Evolutionary conservation across 2,888 invertebrate genomes (phyloP).

Genomic region (Blastobasis adustella): DNA sequence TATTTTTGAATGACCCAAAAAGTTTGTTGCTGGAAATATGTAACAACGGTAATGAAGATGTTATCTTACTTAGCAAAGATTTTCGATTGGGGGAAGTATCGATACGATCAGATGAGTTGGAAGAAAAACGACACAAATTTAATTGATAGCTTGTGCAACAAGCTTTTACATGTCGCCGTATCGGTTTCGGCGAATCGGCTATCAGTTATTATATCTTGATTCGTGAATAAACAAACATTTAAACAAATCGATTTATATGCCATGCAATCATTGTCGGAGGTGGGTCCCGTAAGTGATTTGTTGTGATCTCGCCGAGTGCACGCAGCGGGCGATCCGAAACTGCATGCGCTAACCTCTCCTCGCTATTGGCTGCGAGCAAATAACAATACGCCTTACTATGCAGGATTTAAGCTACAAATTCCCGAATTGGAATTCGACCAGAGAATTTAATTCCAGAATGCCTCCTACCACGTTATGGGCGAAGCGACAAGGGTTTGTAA

Average conservation of each 20-base stretch:
- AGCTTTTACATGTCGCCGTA: no score
- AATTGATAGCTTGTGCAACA: no score
- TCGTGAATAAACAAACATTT: constrained; percentile 47
- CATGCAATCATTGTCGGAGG: constrained; percentile 68
- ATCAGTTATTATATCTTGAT: constrained; percentile 13
- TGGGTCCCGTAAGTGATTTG: constrained; percentile 69
- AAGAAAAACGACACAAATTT: no score
- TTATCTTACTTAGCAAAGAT: no score
- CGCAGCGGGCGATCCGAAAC: constrained; percentile 69
- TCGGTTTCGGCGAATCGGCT: constrained; percentile 7
- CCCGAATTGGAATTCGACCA: constrained; percentile 24
- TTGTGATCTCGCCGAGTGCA: constrained; percentile 67
- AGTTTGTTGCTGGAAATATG: no score
- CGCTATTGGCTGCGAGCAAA: constrained; percentile 6
- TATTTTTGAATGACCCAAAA: no score
- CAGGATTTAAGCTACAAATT: constrained; percentile 22
- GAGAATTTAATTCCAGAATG: constrained; percentile 62
- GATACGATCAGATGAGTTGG: no score
- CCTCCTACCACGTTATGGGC: constrained; percentile 69
- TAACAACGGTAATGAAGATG: no score
- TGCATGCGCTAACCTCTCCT: constrained; percentile 36
- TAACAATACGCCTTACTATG: constrained; percentile 33
- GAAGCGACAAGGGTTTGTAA: constrained; percentile 69
- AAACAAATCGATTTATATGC: constrained; percentile 59
- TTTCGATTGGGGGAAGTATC: no score